phyloP scores from a whole-genome alignment of 2,797 vertebrate species.

The Malacoctenus gilli region DNA sequence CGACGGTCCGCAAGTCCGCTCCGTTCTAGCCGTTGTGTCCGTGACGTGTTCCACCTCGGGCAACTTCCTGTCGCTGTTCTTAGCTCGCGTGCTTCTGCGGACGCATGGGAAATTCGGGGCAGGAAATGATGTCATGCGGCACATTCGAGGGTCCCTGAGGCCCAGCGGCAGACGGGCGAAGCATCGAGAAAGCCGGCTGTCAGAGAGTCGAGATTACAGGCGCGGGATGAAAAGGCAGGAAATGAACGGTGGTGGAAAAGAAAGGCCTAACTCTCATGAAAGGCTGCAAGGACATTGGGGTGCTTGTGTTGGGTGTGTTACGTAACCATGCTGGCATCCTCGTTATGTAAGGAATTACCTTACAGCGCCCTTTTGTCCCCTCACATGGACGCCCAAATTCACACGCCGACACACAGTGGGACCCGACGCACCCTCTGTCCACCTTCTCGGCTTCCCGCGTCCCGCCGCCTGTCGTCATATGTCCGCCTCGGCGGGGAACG shows the following conservation, averaged over 20 bases:
- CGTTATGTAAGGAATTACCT: slow-evolving; percentile 59
- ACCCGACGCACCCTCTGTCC: slow-evolving; percentile 54
- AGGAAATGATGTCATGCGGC: slow-evolving; percentile 73
- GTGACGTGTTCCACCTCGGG: slow-evolving; percentile 43
- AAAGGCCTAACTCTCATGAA: slow-evolving; percentile 18
- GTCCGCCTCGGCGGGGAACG: slow-evolving; percentile 57
- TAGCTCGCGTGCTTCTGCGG: slow-evolving; percentile 54
- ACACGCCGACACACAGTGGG: slow-evolving; percentile 30
- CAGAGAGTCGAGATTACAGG: slow-evolving; percentile 39
- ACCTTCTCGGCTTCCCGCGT: slow-evolving; percentile 38
- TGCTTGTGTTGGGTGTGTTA: slow-evolving; percentile 44
- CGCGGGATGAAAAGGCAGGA: slow-evolving; percentile 51
- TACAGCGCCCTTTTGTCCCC: slow-evolving; percentile 36
- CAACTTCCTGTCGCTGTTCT: slow-evolving; percentile 70
- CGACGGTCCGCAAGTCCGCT: neutral
- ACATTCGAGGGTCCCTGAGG: slow-evolving; percentile 52
- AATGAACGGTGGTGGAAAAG: slow-evolving; percentile 48
- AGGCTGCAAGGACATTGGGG: slow-evolving; percentile 20
- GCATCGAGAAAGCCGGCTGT: slow-evolving; percentile 38
- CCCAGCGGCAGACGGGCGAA: slow-evolving; percentile 30
- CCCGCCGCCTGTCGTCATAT: slow-evolving; percentile 52
- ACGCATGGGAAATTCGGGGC: slow-evolving; percentile 66
- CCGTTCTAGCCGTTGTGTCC: slow-evolving; percentile 24
- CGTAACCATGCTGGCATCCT: slow-evolving; percentile 42
- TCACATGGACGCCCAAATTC: slow-evolving; percentile 20